Evolutionary conservation across 2,797 vertebrate species (phyloP).

Genomic region (Melopsittacus undulatus): DNA sequence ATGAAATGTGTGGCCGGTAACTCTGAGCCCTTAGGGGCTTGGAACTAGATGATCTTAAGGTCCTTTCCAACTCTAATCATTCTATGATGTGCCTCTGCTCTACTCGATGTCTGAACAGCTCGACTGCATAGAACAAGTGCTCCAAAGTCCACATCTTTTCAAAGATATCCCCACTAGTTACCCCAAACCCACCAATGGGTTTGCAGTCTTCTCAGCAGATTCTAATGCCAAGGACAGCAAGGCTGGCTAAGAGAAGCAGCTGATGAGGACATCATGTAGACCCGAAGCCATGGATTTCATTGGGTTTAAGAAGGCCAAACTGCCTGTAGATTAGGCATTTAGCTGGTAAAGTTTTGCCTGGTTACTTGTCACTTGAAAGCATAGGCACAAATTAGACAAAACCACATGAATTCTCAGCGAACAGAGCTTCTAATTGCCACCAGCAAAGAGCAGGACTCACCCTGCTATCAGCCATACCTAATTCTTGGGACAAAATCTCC

Average conservation of each 20-base stretch:
- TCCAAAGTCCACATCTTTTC: neutral
- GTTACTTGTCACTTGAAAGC: neutral
- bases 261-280: neutral
- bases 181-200: neutral
- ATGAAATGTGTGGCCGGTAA: neutral
- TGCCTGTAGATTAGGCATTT: neutral
- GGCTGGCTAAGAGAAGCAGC: neutral
- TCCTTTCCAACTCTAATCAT: neutral
- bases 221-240: neutral
- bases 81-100: neutral
- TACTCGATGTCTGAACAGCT: neutral
- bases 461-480: neutral
- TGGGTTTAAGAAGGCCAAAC: neutral
- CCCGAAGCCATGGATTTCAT: neutral
- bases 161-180: neutral
- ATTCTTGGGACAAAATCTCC: neutral
- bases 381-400: neutral
- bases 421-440: neutral
- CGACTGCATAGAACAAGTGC: neutral
- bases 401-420: neutral
- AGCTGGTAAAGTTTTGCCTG: neutral
- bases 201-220: neutral
- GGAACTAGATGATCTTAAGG: neutral
- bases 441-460: neutral
- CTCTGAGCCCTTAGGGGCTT: neutral